Evolutionary conservation across 2,888 invertebrate species (phyloP), one percentile per base, ranked within the genome.

Genomic region (Eristalis arbustorum): DNA sequence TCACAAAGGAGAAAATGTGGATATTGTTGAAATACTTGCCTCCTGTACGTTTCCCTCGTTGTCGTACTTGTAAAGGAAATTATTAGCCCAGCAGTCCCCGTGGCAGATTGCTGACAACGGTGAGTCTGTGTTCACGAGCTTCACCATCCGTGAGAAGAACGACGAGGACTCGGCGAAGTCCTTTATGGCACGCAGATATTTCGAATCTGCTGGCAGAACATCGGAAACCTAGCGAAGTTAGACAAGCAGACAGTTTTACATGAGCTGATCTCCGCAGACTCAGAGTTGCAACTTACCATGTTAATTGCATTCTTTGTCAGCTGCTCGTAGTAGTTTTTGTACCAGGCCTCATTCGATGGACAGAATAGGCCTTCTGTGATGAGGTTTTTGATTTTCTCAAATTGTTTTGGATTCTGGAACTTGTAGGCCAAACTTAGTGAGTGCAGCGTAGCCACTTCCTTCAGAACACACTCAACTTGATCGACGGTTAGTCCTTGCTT

Each of bases 81-180:
- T 96, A 89, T 96, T 96, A 0, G 95, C 96, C 96, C 96, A 96
- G 90, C 96, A 96, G 89, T 96, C 96, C 0, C 96, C 96, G 89
- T 96, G 96, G 73, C 95, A 95, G 88, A 96, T 95, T 2, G 96
- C 95, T 0, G 95, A 95, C 61, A 96, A 90, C 0, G 95, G 95
- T 57, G 96, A 95, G 88, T 94, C 93, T 0, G 95, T 94, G 2
- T 94, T 93, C 0, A 95, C 95, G 89, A 95, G 91, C 31, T 95
- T 94, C 78, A 95, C 94, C 96, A 96, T 96, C 34, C 94, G 94
- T 8, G 94, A 93, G 90, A 96, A 96, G 91, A 96, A 96, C 1
- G 94, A 94, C 0, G 95, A 94, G 89, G 95, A 94, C 56, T 94
- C 94, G 67, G 95, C 94, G 90, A 96, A 96, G 64, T 93, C 92